Base-by-base conservation (phyloP, 2,113 vertebrate genomes). In the Nothoprocta pentlandii region DNA sequence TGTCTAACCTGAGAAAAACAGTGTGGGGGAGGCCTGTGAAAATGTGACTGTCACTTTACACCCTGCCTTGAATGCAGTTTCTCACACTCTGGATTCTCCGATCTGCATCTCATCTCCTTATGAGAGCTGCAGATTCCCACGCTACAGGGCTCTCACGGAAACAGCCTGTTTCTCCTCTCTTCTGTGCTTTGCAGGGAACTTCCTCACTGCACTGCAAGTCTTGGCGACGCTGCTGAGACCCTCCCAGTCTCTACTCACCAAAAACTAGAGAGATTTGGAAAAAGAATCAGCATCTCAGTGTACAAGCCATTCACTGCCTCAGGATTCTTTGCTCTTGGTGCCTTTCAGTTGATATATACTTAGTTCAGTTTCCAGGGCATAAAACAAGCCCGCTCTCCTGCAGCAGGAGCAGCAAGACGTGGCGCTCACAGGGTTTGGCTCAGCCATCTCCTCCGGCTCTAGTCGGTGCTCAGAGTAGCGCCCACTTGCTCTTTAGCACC, bases 21-120 rank as follows among this genome's bases (percentile, higher is more conserved):
- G 25, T 3, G 4, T 4, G 22, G 32, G 62, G 11, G 25, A 30
- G 74, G 9, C 42, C 49, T 90, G 19, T 93, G 66, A 91, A 44
- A 93, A 85, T 54, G 94, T 89, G 91, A 95, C 92, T 74, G 22
- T 91, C 87, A 78, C 46, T 95, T 95, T 90, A 79, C 88, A 86
- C 80, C 56, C 83, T 69, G 78, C 92, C 81, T 93, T 6, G 1
- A 64, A 61, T 4, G 6, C 25, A 39, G 21, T 47, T 46, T 80
- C 70, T 76, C 67, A 62, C 36, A 39, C 36, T 39, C 36, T 39
- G 36, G 36, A 39, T 39, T 39, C 36, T 39, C 36, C 7, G 7
- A 39, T 39, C 36, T 39, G 36, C 36, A 39, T 39, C 36, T 39
- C 36, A 39, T 39, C 36, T 39, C 36, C 36, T 39, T 39, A 39